A percentile compares a stretch with the other conserved stretches of the same genome.
Conservation (phyloP, 2,113 vertebrate species). For the Corydoras maculifer region DNA sequence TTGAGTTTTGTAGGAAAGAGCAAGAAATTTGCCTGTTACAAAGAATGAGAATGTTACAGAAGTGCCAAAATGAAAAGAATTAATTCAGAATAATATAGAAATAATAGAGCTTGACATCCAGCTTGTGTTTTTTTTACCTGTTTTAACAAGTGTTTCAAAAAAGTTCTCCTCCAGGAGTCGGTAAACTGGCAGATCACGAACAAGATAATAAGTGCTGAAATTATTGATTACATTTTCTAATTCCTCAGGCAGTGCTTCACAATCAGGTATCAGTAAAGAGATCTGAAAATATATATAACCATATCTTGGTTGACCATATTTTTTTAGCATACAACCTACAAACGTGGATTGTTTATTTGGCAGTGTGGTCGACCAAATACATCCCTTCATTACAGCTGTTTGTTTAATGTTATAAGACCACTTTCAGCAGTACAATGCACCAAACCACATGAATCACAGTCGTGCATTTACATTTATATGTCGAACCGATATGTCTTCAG, state of each 20-base stretch:
- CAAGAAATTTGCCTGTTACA: conserved; percentile 73
- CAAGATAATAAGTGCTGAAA: conserved; percentile 72
- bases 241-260: conserved; percentile 65
- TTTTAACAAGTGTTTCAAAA: conserved; percentile 68
- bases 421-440: too few relatives aligned
- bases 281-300: conserved; percentile 59
- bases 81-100: not conserved
- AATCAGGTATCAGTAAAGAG: conserved; percentile 82
- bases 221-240: conserved; percentile 61
- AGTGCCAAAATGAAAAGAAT: conserved; percentile 5
- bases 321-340: too few relatives aligned
- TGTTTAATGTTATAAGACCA: too few relatives aligned
- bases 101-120: not conserved
- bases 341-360: too few relatives aligned
- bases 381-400: too few relatives aligned
- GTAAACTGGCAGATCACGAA: conserved; percentile 70
- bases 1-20: conserved; percentile 73
- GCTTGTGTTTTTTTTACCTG: conserved; percentile 63
- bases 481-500: too few relatives aligned
- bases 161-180: conserved; percentile 70
- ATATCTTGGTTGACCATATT: not conserved
- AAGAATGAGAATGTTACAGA: not conserved
- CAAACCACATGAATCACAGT: too few relatives aligned
- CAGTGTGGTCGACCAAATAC: too few relatives aligned
- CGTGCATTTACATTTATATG: too few relatives aligned